Evolutionary conservation across 2,888 invertebrate species (phyloP), one percentile per base, ranked within the genome.

Genomic region (Drosophila ezoana): DNA sequence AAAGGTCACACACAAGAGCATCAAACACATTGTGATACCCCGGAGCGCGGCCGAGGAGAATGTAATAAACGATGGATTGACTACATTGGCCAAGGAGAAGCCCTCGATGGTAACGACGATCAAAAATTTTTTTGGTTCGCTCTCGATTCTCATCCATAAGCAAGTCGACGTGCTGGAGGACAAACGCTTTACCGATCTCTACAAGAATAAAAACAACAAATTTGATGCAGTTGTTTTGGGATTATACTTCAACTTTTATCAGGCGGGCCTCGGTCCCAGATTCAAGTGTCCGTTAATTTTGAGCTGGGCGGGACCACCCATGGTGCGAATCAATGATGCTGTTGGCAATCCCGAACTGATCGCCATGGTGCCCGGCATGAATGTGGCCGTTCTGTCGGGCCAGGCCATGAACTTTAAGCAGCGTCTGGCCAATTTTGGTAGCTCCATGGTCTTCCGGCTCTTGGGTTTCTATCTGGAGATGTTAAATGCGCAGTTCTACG

Each of bases 141-240:
- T 91, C 2, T 33, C 56, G 10, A 0, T 87, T 44, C 54, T 88
- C 2, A 71, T 90, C 10, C 61, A 85, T 5, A 83, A 84, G 51
- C 91, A 92, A 49, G 81, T 63, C 16, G 91, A 90, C 9, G 58
- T 81, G 0, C 43, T 91, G 37, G 84, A 87, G 23, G 79, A 90
- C 49, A 40, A 75, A 6, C 80, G 85, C 1, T 92, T 92, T 51
- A 88, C 78, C 1, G 74, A 76, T 4, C 79, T 91, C 3, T 89
- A 92, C 45, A 79, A 84, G 4, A 87, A 90, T 56, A 75, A 87
- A 3, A 85, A 72, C 47, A 90, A 87, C 40, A 89, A 91, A 35
- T 92, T 91, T 37, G 92, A 92, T 73, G 76, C 91, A 32, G 87
- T 92, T 4, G 61, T 92, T 13, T 18, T 89, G 10, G 92, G 92